Percentiles rank a stretch among this genome's conserved stretches.
Conservation (phyloP, 2,888 invertebrate genomes). For the Phortica magna region DNA sequence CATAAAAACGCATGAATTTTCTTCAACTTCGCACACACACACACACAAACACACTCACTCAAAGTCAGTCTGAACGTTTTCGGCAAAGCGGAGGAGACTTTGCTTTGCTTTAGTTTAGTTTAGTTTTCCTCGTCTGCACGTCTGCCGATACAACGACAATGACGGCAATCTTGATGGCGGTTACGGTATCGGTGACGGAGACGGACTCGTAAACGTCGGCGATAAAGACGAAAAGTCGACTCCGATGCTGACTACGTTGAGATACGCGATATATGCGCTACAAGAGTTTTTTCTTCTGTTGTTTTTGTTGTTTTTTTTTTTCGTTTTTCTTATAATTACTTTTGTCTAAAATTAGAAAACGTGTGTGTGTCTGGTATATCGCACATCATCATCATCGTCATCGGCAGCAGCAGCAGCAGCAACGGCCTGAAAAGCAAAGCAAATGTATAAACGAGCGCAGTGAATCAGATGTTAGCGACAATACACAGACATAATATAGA, state of each 20-base stretch:
- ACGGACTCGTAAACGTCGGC: background rate
- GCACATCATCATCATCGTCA: conserved; percentile 61
- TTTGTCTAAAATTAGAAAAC: conserved; percentile 78
- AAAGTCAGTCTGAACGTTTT: conserved; percentile 36
- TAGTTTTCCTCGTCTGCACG: conserved; percentile 36
- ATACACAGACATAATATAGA: background rate
- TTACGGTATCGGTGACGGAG: background rate
- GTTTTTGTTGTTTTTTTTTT: conserved; percentile 29
- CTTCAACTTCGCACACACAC: conserved; percentile 48
- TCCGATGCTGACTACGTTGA: conserved; percentile 19
- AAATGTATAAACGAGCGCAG: background rate
- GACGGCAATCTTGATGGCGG: conserved; percentile 1
- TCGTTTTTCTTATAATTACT: conserved; percentile 77
- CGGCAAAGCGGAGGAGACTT: conserved; percentile 2
- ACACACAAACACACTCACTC: conserved; percentile 40
- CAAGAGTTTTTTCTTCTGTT: background rate
- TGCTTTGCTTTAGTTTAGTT: background rate
- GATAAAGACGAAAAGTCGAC: conserved; percentile 15
- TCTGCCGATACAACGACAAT: conserved; percentile 40
- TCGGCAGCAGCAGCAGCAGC: conserved; percentile 49
- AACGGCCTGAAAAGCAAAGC: conserved; percentile 17
- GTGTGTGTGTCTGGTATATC: conserved; percentile 77
- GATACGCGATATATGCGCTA: conserved; percentile 40
- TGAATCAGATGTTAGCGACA: background rate
- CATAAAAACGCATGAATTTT: conserved; percentile 36